Percentiles rank a stretch among this genome's conserved stretches.
Evolutionary conservation across 2,797 vertebrate genomes (phyloP).

Genomic region (Zalophus californianus): DNA sequence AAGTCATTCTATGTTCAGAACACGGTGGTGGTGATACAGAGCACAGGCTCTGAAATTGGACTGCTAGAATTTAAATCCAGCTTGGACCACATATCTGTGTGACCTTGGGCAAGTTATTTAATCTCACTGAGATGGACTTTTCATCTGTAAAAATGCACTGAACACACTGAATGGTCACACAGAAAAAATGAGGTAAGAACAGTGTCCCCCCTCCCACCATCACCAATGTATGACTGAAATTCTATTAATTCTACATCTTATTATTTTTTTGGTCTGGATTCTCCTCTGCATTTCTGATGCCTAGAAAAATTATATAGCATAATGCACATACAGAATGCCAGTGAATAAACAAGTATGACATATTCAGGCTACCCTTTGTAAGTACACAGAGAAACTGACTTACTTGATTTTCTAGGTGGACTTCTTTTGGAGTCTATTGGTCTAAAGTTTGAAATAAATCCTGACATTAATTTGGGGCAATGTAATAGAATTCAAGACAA

Average conservation of each 20-base stretch:
- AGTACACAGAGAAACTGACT: background rate
- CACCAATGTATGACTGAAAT: background rate
- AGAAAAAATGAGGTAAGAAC: background rate
- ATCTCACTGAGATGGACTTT: background rate
- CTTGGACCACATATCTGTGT: background rate
- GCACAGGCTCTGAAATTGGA: background rate
- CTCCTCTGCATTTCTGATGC: slow-evolving; percentile 1
- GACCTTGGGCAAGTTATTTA: background rate
- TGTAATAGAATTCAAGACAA: slow-evolving; percentile 27
- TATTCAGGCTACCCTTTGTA: background rate
- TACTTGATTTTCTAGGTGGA: background rate
- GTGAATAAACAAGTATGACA: background rate
- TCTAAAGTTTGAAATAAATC: slow-evolving; percentile 48
- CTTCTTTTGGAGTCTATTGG: background rate
- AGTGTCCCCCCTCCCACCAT: background rate
- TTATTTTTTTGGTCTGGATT: background rate
- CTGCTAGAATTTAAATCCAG: background rate
- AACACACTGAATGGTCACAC: background rate
- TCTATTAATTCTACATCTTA: background rate
- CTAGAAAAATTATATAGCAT: background rate
- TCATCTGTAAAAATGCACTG: background rate
- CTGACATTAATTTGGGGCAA: background rate
- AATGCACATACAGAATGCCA: background rate
- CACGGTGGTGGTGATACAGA: background rate
- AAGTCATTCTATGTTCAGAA: background rate